Evolutionary conservation across 2,888 invertebrate genomes (phyloP).

Genomic region (Leptopilina myrica): DNA sequence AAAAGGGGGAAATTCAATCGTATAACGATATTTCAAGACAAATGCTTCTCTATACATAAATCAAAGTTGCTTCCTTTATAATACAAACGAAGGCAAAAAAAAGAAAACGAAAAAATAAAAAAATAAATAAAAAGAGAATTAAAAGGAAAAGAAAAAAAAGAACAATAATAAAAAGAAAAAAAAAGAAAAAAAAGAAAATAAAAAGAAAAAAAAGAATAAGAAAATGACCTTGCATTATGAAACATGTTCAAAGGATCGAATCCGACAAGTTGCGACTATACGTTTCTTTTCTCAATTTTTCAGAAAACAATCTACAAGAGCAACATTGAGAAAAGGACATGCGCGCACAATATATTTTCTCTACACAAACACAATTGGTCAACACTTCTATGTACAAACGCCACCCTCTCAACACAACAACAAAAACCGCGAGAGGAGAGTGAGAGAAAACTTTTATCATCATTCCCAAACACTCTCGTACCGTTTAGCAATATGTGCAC

Average conservation of each 20-base stretch:
- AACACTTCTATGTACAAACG: neutral
- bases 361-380: slow-evolving; percentile 8
- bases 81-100: neutral
- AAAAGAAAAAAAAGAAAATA: neutral
- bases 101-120: neutral
- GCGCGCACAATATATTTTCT: neutral
- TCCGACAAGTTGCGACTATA: slow-evolving; percentile 23
- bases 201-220: neutral
- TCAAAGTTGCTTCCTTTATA: neutral
- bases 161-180: neutral
- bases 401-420: too few species aligned
- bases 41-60: too few species aligned
- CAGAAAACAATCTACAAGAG: slow-evolving; percentile 33
- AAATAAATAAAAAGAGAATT: neutral
- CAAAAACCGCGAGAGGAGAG: neutral
- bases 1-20: too few species aligned
- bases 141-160: too few species aligned
- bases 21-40: too few species aligned
- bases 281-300: slow-evolving; percentile 36
- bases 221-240: slow-evolving; percentile 8
- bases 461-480: neutral
- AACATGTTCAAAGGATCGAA: slow-evolving; percentile 16
- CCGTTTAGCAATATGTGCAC: slow-evolving; percentile 16
- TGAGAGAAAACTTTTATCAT: too few species aligned
- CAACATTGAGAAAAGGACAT: slow-evolving; percentile 12